These are phyloP conservation scores for Alentia gelatinosa DNA, from an alignment of 2,888 invertebrate genomes.

Conservation along the genomic window DNA sequence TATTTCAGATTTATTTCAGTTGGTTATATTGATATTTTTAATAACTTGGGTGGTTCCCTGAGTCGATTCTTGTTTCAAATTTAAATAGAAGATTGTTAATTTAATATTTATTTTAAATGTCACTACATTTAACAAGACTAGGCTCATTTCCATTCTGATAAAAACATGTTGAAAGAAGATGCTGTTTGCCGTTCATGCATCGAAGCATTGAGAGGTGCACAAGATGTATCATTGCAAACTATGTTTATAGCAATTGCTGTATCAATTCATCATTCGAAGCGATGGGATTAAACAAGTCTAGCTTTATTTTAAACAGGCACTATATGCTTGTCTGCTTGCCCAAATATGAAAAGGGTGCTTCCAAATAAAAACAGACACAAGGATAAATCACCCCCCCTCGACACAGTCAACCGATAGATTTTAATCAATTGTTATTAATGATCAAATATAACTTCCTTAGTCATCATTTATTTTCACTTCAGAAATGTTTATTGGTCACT, in stretches of 20 bases:
- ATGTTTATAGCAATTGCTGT: not conserved
- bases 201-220: not conserved
- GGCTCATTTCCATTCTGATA: not conserved
- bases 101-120: too few species aligned
- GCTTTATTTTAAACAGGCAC: not conserved
- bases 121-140: too few species aligned
- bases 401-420: too few species aligned
- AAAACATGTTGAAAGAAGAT: not conserved
- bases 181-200: not conserved
- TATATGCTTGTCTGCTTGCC: not conserved
- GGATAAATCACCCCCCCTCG: not conserved
- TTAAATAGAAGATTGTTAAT: too few species aligned
- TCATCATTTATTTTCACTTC: too few species aligned
- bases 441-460: not conserved
- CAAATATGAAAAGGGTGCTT: too few species aligned
- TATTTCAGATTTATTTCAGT: too few species aligned
- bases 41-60: too few species aligned
- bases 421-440: too few species aligned
- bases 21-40: too few species aligned
- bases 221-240: not conserved
- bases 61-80: too few species aligned
- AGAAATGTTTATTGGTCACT: too few species aligned
- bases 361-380: not conserved
- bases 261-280: not conserved
- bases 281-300: not conserved